phyloP scores from a whole-genome alignment of 2,113 vertebrate species.

The Rhegmatorhina hoffmannsi region DNA sequence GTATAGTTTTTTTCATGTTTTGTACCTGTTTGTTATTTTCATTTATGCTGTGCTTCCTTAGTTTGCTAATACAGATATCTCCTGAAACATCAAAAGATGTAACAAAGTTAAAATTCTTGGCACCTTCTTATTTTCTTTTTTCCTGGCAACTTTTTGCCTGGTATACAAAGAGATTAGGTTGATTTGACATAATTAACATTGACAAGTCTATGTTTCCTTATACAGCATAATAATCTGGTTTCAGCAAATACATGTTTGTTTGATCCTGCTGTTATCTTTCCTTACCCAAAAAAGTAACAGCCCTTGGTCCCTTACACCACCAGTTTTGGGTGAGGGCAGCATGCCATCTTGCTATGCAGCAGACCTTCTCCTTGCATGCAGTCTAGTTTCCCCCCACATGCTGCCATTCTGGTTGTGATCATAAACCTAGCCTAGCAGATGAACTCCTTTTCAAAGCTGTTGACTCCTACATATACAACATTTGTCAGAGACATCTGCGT shows the following conservation, averaged over 20 bases:
- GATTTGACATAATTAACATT: neutral
- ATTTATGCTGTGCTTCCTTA: neutral
- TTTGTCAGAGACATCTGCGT: fast-evolving
- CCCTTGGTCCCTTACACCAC: neutral
- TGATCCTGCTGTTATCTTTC: neutral
- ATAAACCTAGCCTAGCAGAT: neutral
- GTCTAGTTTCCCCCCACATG: fast-evolving
- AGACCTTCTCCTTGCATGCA: neutral
- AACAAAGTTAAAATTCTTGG: neutral
- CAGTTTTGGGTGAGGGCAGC: neutral
- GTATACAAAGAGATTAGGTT: neutral
- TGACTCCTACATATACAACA: fast-evolving
- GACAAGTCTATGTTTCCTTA: neutral
- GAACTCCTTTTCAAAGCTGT: neutral
- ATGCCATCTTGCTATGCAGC: neutral
- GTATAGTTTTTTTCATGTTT: neutral
- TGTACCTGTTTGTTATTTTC: neutral
- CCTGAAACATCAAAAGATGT: neutral
- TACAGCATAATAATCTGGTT: neutral
- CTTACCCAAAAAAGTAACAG: neutral
- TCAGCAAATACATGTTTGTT: neutral
- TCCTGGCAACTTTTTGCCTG: neutral
- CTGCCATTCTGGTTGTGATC: neutral
- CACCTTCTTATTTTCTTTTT: neutral
- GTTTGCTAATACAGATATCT: neutral